Base-by-base conservation (phyloP, 2,113 vertebrate species). In the Bostrychus sinensis region DNA sequence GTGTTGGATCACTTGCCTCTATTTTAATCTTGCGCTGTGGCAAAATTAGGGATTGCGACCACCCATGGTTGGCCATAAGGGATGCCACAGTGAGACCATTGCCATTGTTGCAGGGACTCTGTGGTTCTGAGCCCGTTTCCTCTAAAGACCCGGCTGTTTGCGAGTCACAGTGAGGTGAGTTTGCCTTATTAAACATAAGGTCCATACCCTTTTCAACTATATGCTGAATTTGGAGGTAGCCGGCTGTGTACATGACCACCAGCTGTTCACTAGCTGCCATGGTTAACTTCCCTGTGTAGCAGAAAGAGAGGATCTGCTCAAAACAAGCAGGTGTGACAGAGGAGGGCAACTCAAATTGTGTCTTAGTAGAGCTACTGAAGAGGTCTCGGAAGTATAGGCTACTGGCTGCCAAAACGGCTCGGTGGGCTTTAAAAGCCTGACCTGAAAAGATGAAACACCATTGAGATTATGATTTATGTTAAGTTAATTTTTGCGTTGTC, bases 251-350 rank as follows among this genome's bases (percentile, higher is more conserved):
- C 97, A 99, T 99, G 85, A 99, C 95, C 88, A 99, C 96, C 37
- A 99, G 95, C 94, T 99, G 97, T 91, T 99, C 97, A 41, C 97
- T 98, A 30, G 97, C 96, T 0, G 96, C 96, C 97, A 99, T 98
- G 64, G 95, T 99, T 82, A 99, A 94, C 91, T 96, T 95, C 66
- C 97, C 97, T 1, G 97, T 99, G 88, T 99, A 99, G 92, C 97
- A 99, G 88, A 99, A 99, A 77, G 93, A 93, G 34, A 99, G 94
- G 87, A 99, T 98, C 90, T 98, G 97, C 92, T 99, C 96, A 89
- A 99, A 99, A 88, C 96, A 99, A 37, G 95, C 93, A 0, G 97
- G 96, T 14, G 96, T 96, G 77, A 99, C 96, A 0, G 95, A 94
- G 7, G 96, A 96, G 1, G 97, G 97, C 88, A 99, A 91, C 94